Evolutionary conservation across 2,797 vertebrate genomes (phyloP).

Genomic region (Buceros bicornis): DNA sequence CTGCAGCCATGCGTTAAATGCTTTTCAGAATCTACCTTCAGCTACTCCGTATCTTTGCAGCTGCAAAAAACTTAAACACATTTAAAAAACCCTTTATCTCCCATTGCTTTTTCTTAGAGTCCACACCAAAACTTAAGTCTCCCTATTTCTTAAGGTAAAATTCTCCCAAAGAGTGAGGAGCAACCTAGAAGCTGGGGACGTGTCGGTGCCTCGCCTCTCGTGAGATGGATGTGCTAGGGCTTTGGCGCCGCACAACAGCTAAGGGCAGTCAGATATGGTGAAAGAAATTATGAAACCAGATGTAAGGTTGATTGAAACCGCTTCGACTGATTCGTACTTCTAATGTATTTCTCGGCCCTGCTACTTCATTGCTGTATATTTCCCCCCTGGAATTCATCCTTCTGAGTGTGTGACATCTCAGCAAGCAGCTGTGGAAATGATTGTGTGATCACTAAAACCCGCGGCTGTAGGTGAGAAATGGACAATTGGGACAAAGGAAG

Average conservation of each 20-base stretch:
- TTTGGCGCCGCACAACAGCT: background rate
- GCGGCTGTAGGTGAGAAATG: background rate
- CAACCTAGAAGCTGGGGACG: background rate
- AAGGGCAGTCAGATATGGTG: background rate
- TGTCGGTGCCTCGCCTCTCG: background rate
- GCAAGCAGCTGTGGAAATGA: conserved; percentile 46
- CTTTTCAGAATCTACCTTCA: background rate
- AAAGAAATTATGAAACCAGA: conserved; percentile 44
- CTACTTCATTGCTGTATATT: background rate
- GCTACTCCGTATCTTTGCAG: background rate
- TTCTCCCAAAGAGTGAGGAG: background rate
- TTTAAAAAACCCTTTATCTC: background rate
- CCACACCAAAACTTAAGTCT: background rate
- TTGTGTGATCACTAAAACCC: background rate
- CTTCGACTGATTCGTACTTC: conserved; percentile 26
- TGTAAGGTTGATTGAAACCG: conserved; percentile 28
- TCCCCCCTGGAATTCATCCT: conserved; percentile 36
- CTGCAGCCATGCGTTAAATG: background rate
- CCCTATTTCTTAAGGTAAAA: background rate
- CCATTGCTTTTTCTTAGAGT: background rate
- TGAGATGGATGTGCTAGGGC: background rate
- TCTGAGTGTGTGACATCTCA: conserved; percentile 37
- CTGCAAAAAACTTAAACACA: background rate
- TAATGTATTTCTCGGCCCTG: conserved; percentile 42
- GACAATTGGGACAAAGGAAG: background rate